phyloP scores from a whole-genome alignment of 2,113 vertebrate genomes.

The Psilopsiagon aurifrons region DNA sequence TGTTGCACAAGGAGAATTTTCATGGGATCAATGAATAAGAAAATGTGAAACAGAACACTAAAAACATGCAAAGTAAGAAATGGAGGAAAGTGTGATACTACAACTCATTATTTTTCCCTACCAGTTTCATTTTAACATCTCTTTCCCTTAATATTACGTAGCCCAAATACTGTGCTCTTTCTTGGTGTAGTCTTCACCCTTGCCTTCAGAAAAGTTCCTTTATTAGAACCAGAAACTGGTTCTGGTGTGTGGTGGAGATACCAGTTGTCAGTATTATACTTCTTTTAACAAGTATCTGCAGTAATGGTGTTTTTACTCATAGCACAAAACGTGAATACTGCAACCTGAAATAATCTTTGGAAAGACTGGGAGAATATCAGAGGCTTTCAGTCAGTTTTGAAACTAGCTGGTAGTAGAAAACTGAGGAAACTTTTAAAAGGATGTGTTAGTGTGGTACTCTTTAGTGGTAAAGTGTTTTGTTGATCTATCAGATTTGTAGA shows the following conservation, averaged over 20 bases:
- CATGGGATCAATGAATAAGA: background rate
- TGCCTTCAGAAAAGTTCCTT: background rate
- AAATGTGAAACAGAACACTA: background rate
- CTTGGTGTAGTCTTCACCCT: background rate
- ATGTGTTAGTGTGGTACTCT: background rate
- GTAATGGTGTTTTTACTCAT: background rate
- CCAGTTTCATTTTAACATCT: background rate
- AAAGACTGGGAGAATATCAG: background rate
- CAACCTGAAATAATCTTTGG: background rate
- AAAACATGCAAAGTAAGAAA: background rate
- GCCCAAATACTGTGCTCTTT: background rate
- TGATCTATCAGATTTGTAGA: background rate
- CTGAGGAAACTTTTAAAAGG: background rate
- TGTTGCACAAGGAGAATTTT: conserved; percentile 37
- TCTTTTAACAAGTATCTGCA: background rate
- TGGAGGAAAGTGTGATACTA: background rate
- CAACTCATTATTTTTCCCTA: background rate
- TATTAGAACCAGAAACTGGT: background rate
- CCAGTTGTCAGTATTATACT: background rate
- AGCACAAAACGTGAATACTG: background rate
- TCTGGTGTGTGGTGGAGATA: background rate
- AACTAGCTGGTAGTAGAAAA: background rate
- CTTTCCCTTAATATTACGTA: background rate
- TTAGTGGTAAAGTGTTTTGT: background rate
- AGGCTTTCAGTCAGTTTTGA: background rate